phyloP scores from a whole-genome alignment of 2,113 vertebrate genomes.

The Lampris megalopsis region DNA sequence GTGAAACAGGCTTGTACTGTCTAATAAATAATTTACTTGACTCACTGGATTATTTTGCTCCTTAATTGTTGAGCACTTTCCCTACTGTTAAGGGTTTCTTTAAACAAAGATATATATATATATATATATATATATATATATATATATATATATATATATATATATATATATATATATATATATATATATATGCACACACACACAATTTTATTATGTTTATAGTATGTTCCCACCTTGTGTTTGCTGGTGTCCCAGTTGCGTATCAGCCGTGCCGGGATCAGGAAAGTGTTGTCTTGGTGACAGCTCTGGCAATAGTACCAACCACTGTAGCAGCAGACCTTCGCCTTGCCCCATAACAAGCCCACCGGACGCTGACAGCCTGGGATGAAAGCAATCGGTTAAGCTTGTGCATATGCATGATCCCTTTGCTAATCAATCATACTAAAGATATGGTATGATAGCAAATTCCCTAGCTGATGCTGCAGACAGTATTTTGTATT shows the following conservation, averaged over 20 bases:
- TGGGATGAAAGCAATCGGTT: constrained; percentile 51
- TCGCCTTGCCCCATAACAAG: constrained; percentile 91
- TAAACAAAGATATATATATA: no score
- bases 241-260: constrained; percentile 98
- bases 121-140: no score
- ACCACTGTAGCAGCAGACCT: constrained; percentile 97
- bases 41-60: no score
- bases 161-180: no score
- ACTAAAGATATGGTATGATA: background rate
- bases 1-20: no score
- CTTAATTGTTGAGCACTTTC: no score
- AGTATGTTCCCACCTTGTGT: constrained; percentile 88
- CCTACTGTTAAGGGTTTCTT: no score
- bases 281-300: constrained; percentile 94
- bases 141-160: no score
- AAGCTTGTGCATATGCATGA: background rate
- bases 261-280: constrained; percentile 95
- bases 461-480: background rate
- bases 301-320: constrained; percentile 97
- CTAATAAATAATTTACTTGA: no score
- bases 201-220: background rate
- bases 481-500: background rate
- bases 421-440: background rate
- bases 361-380: constrained; percentile 95
- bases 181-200: no score